Evolutionary conservation across 2,113 vertebrate species (phyloP), one percentile per base, ranked within the genome.

Genomic region (Gorsachius goisagi): DNA sequence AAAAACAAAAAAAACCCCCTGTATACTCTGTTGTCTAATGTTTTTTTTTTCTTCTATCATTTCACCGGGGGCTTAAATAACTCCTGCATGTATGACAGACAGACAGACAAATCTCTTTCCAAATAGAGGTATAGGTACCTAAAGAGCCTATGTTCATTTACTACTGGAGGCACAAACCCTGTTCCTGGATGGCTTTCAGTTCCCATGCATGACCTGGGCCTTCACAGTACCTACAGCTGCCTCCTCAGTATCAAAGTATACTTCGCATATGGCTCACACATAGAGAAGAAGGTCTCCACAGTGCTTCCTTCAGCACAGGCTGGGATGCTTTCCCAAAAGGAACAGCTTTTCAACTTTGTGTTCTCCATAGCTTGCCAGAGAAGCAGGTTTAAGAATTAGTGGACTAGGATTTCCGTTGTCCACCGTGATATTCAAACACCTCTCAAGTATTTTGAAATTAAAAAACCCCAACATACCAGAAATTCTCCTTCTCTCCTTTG

Each of bases 1-100:
- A 15, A 56, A 35, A 0, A 0, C 6, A 6, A 16, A 35, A 0
- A 0, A 7, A 9, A 15, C 5, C 8, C 5, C 8, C 32, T 59
- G 13, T 59, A 44, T 33, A n/a, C 16, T 71, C 15, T 44, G 10
- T 63, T 83, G 62, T 50, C 33, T 69, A 47, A 47, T 62, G 9
- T 15, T 60, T 39, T 20, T 22, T 37, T 45, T 44, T 33, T 5
- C 4, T 88, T 79, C 24, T 77, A 59, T 7, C 12, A 63, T 88
- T 88, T 90, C 24, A 32, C 5, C 37, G n/a, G 8, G 15, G 13
- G 2, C 53, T 68, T 75, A 82, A 82, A 45, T 32, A 77, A 63
- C 17, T 50, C 19, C 26, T 77, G 13, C 10, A 30, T n/a, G 12
- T 41, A 24, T 45, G 23, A 82, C 5, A 75, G 22, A 85, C 27